Conservation (phyloP, 1,140 invertebrate species). For the Drosophila cardini region DNA sequence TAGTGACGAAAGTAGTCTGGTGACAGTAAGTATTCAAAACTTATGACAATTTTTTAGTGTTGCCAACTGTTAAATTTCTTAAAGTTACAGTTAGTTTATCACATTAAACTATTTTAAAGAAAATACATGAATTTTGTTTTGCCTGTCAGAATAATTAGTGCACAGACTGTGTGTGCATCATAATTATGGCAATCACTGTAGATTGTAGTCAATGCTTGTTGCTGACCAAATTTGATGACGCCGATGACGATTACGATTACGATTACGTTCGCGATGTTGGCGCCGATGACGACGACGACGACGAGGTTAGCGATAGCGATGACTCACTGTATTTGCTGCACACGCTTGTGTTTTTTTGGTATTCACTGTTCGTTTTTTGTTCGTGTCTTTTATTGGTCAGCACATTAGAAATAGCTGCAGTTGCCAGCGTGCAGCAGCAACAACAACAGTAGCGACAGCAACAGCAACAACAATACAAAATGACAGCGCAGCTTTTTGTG, state of each 20-base stretch:
- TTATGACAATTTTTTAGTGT: too few species aligned
- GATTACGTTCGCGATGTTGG: constrained; percentile 7
- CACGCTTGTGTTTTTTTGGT: neutral
- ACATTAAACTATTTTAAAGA: too few species aligned
- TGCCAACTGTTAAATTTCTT: too few species aligned
- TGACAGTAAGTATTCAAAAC: too few species aligned
- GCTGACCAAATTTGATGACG: constrained; percentile 23
- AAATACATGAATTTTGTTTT: too few species aligned
- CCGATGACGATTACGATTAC: constrained; percentile 12
- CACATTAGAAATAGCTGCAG: constrained; percentile 67
- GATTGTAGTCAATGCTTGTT: constrained; percentile 12
- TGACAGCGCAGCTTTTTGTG: constrained; percentile 65
- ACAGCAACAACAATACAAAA: constrained; percentile 27
- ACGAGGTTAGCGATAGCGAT: constrained; percentile 28
- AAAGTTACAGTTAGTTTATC: too few species aligned
- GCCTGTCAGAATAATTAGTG: too few species aligned
- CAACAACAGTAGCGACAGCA: constrained; percentile 25
- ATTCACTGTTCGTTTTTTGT: constrained; percentile 13
- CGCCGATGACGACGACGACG: constrained; percentile 23
- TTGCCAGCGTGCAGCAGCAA: constrained; percentile 28
- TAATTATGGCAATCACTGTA: neutral
- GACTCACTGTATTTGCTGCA: constrained; percentile 52
- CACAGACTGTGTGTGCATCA: too few species aligned
- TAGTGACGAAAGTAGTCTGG: too few species aligned
- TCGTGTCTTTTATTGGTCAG: constrained; percentile 49